Evolutionary conservation across 2,113 vertebrate genomes (phyloP).

Genomic region (Morone saxatilis): DNA sequence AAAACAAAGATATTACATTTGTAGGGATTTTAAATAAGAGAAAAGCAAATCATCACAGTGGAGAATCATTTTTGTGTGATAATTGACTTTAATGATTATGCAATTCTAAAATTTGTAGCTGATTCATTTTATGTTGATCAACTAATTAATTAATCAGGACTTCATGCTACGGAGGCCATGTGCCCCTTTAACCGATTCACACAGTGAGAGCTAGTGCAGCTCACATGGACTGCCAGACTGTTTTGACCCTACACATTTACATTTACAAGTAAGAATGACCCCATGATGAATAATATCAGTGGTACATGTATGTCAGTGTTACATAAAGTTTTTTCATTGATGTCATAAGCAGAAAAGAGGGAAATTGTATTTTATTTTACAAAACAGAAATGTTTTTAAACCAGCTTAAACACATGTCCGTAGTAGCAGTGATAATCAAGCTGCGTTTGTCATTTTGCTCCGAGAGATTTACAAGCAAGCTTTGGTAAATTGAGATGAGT

Average conservation of each 20-base stretch:
- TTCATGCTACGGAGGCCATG: not conserved
- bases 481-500: slow-evolving; percentile 49
- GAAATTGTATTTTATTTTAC: not conserved
- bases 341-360: not conserved
- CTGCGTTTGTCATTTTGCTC: slow-evolving; percentile 50
- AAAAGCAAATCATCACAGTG: not conserved
- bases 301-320: not conserved
- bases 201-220: not conserved
- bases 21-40: not conserved
- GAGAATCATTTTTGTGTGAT: not conserved
- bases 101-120: not conserved
- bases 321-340: not conserved
- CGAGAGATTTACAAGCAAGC: slow-evolving; percentile 54
- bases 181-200: not conserved
- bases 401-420: not conserved
- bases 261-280: not conserved
- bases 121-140: not conserved
- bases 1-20: not conserved
- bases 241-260: not conserved
- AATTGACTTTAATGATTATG: not conserved
- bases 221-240: not conserved
- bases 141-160: not conserved
- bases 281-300: not conserved
- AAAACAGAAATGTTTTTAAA: not conserved
- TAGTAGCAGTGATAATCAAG: slow-evolving; percentile 18